Evolutionary conservation across 2,113 vertebrate species (phyloP), one percentile per base, ranked within the genome.

Genomic region (Hipposideros armiger): DNA sequence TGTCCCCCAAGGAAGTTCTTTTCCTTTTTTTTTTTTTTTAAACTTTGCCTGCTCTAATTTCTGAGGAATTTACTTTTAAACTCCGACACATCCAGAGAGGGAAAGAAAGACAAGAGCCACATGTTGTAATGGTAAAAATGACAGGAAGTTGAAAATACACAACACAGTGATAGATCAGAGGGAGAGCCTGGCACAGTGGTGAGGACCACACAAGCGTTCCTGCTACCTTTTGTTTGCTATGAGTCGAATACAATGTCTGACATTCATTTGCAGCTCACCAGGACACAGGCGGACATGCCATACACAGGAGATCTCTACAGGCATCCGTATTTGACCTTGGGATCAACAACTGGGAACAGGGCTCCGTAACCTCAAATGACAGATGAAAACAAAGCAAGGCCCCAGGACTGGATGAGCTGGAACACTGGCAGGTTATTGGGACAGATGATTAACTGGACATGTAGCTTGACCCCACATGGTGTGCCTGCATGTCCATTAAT

Each of bases 61-160:
- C 52, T 70, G 36, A 95, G 69, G 19, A n/a, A 80, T 82, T 95
- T 95, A 50, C 52, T 96, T 94, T 93, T 66, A 93, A 87, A 80
- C 24, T 58, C 50, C 56, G 95, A 97, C 58, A 87, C 74, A 93
- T 83, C 89, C 70, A 91, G n/a, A 91, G 26, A 67, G 20, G 26
- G 30, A 62, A 73, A 85, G 7, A 93, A 78, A 85, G 83, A 89
- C 70, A 45, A 70, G n/a, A 78, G 14, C 11, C 9, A 24, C 26
- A 64, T 54, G 30, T 64, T 67, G 26, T 28, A 76, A 84, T 20
- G 14, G 30, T 76, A 73, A 89, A 87, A 95, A 93, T 91, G 64
- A 95, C 62, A 97, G n/a, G 36, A 15, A 36, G 50, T 14, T 95
- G 80, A 89, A 83, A 97, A 78, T 69, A 52, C 20, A 32, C 36